Conservation (phyloP, 2,888 invertebrate species). For the Augochlorella aurata region DNA sequence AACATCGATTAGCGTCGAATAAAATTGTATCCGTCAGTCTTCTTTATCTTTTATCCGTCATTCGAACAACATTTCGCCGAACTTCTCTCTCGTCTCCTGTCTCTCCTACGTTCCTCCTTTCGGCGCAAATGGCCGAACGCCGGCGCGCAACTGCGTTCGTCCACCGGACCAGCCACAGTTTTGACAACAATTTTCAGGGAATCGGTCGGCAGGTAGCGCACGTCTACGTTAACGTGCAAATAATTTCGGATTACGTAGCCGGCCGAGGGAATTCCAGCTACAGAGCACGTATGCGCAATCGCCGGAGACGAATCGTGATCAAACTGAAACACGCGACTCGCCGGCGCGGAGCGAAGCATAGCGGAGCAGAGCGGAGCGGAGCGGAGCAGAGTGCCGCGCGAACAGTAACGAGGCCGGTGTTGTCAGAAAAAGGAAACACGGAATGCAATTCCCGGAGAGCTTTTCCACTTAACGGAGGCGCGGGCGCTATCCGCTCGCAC, state of each 20-base stretch:
- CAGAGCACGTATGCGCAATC: slow-evolving; percentile 56
- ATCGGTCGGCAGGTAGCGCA: slow-evolving; percentile 31
- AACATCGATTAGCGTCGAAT: no score
- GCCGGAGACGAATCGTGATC: slow-evolving; percentile 62
- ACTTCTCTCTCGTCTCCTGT: no score
- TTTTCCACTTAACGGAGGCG: slow-evolving; percentile 53
- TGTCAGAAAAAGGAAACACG: slow-evolving; percentile 43
- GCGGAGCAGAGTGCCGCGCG: slow-evolving; percentile 1
- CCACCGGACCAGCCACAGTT: slow-evolving; percentile 34
- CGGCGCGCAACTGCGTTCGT: not conserved
- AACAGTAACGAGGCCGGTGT: slow-evolving; percentile 53
- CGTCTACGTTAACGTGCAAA: slow-evolving; percentile 59
- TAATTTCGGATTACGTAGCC: slow-evolving; percentile 57
- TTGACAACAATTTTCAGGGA: slow-evolving; percentile 50
- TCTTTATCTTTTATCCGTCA: no score
- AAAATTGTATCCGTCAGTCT: no score
- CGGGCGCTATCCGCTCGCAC: slow-evolving; percentile 7
- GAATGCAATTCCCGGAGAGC: slow-evolving; percentile 50
- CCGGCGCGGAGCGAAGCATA: slow-evolving; percentile 9
- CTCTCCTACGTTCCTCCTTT: no score
- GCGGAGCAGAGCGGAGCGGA: not conserved
- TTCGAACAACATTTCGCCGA: no score
- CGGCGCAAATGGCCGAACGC: not conserved
- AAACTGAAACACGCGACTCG: slow-evolving; percentile 45
- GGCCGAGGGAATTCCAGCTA: slow-evolving; percentile 51